Evolutionary conservation across 2,113 vertebrate genomes (phyloP).

Genomic region (Beaufortia kweichowensis): DNA sequence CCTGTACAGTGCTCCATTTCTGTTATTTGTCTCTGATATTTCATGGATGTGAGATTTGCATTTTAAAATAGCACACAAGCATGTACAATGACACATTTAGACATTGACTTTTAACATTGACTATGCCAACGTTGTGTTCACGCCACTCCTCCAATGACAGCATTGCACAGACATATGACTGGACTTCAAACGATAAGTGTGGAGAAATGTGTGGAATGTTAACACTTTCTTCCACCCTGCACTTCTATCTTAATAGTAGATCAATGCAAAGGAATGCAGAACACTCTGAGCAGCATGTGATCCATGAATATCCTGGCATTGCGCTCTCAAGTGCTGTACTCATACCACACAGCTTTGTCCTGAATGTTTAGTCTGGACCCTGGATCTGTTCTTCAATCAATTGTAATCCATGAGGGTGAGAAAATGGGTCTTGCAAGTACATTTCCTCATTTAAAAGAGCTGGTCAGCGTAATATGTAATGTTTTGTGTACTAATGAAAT

Average conservation of each 20-base stretch:
- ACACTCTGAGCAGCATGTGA: slow-evolving; percentile 27
- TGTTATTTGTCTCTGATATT: slow-evolving; percentile 16
- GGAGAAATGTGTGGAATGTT: slow-evolving; percentile 6
- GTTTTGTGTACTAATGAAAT: too few species aligned
- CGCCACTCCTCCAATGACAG: background rate
- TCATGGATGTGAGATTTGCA: background rate
- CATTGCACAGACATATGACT: slow-evolving; percentile 17
- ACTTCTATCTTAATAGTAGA: slow-evolving; percentile 34
- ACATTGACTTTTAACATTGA: background rate
- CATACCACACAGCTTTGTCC: slow-evolving; percentile 21
- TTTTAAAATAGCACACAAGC: slow-evolving; percentile 9
- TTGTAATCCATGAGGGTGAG: background rate
- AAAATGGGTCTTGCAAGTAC: background rate
- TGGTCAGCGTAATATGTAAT: too few species aligned
- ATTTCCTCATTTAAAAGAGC: too few species aligned
- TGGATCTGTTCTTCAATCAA: slow-evolving; percentile 11
- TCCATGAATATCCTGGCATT: background rate
- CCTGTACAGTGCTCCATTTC: background rate
- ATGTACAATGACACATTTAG: background rate
- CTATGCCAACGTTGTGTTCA: background rate
- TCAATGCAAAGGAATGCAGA: slow-evolving; percentile 29
- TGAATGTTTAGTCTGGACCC: slow-evolving; percentile 13
- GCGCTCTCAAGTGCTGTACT: slow-evolving; percentile 10
- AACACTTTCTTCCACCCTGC: slow-evolving; percentile 12
- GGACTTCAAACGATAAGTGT: slow-evolving; percentile 22